Evolutionary conservation across 2,888 invertebrate genomes (phyloP), one percentile per base, ranked within the genome.

Genomic region (Drosophila anceps): DNA sequence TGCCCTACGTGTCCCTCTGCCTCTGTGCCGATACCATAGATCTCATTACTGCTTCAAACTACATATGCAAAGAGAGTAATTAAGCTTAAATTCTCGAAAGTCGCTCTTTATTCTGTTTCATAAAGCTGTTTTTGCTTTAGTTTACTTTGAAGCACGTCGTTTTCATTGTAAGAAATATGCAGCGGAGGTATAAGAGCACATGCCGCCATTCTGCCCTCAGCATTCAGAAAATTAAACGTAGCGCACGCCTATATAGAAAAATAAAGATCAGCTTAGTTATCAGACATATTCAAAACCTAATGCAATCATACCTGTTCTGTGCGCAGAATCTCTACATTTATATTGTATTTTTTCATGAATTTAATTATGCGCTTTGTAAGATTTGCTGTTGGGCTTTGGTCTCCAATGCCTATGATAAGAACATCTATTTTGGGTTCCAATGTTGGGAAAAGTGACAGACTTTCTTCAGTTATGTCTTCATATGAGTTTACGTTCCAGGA

Each of bases 201-300:
- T 0, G 95, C 96, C 41, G 96, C 95, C 76, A 94, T 93, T 60
- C 95, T 92, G 55, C 95, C 95, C 92, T 99, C 99, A 0, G 96
- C 95, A 92, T 96, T 97, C 44, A 98, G 94, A 91, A 98, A 99
- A 94, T 99, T 99, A 93, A 97, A 99, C 0, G 97, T 97, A 2
- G 97, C 94, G 85, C 97, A 96, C 0, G 99, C 99, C 90, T 93
- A 18, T 1, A 78, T 4, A 3, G 13, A 27, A 15, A 2, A 2
- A 15, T n/a, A 1, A 83, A 24, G 0, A 1, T 33, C 9, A 7
- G 13, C 18, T 24, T 2, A 35, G 10, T 24, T 1, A 5, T 24
- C 6, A 37, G n/a, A 15, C 12, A 31, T 10, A 31, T 10, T 13
- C 3, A 37, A 18, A 18, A 1, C 2, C 2, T 0, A 2, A 0